Evolutionary conservation across 2,888 invertebrate genomes (phyloP), one percentile per base, ranked within the genome.

Genomic region (Leptinotarsa juncta): DNA sequence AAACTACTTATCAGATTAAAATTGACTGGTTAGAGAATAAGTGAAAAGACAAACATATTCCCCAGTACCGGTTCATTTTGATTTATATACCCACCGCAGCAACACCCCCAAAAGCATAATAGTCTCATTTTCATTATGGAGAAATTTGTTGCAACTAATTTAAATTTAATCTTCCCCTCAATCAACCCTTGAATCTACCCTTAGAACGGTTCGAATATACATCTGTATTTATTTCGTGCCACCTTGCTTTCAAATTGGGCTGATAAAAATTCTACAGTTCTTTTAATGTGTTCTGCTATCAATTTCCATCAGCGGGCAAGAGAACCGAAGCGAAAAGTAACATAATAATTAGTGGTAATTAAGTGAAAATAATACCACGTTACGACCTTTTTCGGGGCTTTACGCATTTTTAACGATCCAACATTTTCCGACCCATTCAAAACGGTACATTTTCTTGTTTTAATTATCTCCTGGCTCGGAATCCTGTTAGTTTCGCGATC

Each of bases 311-410:
- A n/a, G n/a, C 62, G 5, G 12, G 42, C 16, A 62, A 16, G n/a
- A 32, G 62, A 62, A 62, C 32, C 32, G 26, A 62, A 32, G 62
- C 62, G 62, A 62, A 62, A 15, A 62, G 26, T 16, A 62, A 62
- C 62, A 62, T 62, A 26, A 62, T 62, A 62, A 62, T 62, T 26
- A 62, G 15, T 32, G 32, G 62, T 62, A 62, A 62, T 62, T 62
- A 62, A 62, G 62, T n/a, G 42, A 42, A 62, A 62, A 62, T n/a
- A 42, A 62, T n/a, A 32, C 32, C 32, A 7, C 32, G 32, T 42
- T 62, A 62, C 62, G 62, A n/a, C 62, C 62, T 32, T 42, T 62
- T 62, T 62, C 42, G 42, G 32, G 42, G 32, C 42, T 62, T 62
- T 4, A n/a, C 42, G 42, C 62, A 42, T 62, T 62, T 62, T 62